phyloP scores from a whole-genome alignment of 2,888 invertebrate genomes.

The Thymelicus sylvestris region DNA sequence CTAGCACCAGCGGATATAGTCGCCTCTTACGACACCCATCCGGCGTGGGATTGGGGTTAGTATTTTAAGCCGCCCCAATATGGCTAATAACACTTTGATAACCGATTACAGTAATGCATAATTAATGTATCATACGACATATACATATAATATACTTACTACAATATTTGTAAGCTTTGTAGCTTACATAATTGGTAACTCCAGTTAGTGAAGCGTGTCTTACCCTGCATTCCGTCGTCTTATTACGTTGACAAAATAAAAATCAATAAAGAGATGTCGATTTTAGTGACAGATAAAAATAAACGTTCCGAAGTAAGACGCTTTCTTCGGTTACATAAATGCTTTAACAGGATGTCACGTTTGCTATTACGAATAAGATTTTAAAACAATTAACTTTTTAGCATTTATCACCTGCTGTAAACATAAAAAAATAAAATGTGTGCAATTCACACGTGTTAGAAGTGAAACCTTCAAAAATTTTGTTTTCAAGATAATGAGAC shows the following conservation, averaged over 20 bases:
- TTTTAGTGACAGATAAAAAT: background rate
- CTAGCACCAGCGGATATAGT: too few relatives aligned
- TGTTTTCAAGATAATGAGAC: too few relatives aligned
- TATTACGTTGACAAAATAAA: background rate
- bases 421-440: too few relatives aligned
- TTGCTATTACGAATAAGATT: too few relatives aligned
- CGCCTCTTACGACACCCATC: too few relatives aligned
- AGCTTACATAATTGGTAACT: background rate
- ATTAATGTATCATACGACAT: too few relatives aligned
- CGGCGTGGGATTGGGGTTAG: too few relatives aligned
- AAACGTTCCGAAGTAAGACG: background rate
- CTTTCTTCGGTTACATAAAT: conserved; percentile 18
- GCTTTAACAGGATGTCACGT: background rate
- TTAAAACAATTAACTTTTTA: too few relatives aligned
- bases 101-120: background rate
- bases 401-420: background rate
- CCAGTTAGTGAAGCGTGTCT: background rate
- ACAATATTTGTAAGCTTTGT: background rate
- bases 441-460: too few relatives aligned
- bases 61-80: too few relatives aligned
- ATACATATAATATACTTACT: too few relatives aligned
- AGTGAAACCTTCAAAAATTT: too few relatives aligned
- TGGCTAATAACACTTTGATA: conserved; percentile 2
- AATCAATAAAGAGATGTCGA: background rate
- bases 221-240: background rate